These are phyloP conservation scores for Caenorhabditis inopinata DNA, from an alignment of 1,140 invertebrate genomes.

Conservation along the genomic window DNA sequence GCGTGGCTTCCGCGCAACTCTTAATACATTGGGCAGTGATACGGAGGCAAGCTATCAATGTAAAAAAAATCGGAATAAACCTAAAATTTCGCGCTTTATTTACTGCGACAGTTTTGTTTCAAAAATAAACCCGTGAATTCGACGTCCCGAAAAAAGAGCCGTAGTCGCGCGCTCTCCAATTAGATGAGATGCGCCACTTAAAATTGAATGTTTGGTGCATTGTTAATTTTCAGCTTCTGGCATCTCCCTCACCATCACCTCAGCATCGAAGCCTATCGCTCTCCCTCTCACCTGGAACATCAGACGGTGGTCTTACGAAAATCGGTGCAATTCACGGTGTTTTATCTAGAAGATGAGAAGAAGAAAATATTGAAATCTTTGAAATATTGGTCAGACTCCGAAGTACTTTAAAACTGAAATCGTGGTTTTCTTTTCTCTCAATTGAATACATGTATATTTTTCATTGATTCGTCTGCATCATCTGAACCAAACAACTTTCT, in stretches of 20 bases:
- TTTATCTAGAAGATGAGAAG: constrained; percentile 6
- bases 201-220: no score
- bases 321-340: constrained; percentile 28
- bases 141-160: no score
- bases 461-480: neutral
- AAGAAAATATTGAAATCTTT: neutral
- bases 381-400: neutral
- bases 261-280: constrained; percentile 6
- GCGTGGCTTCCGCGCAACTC: no score
- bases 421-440: neutral
- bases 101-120: no score
- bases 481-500: no score
- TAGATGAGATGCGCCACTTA: neutral
- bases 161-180: neutral
- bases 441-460: neutral
- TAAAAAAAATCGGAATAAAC: no score
- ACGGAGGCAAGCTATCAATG: no score
- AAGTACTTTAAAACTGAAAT: neutral
- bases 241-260: neutral
- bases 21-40: no score
- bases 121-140: no score
- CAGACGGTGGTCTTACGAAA: constrained; percentile 11
- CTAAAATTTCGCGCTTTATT: no score
- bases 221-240: neutral
- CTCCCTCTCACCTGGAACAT: constrained; percentile 14